Evolutionary conservation across 2,888 invertebrate species (phyloP).

Genomic region (Scaptomyza tumidula): DNA sequence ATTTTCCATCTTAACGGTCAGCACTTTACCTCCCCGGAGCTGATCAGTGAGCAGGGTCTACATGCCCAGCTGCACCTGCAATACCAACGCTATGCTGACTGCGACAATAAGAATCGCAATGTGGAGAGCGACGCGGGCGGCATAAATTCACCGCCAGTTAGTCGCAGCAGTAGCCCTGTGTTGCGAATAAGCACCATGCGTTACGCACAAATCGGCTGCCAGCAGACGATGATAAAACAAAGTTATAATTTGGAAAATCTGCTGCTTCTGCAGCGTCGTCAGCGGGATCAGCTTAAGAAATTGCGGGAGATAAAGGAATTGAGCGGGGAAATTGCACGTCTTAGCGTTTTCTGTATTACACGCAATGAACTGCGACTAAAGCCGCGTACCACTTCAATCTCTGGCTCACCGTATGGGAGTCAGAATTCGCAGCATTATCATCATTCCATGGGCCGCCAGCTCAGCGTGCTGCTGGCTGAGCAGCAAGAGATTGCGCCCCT

Average conservation of each 20-base stretch:
- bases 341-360: slow-evolving; percentile 83
- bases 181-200: slow-evolving; percentile 81
- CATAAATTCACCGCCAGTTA: slow-evolving; percentile 81
- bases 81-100: slow-evolving; percentile 69
- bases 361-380: slow-evolving; percentile 68
- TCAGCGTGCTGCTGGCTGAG: slow-evolving; percentile 81
- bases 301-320: slow-evolving; percentile 87
- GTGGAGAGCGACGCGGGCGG: slow-evolving; percentile 46
- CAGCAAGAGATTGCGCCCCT: slow-evolving; percentile 81
- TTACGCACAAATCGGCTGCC: slow-evolving; percentile 83
- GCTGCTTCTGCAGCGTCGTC: slow-evolving; percentile 88
- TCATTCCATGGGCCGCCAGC: slow-evolving; percentile 82
- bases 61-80: slow-evolving; percentile 72
- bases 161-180: slow-evolving; percentile 80
- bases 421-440: slow-evolving; percentile 59
- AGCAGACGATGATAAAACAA: slow-evolving; percentile 88
- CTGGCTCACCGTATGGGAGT: slow-evolving; percentile 47
- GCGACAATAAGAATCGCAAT: slow-evolving; percentile 42
- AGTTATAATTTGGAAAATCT: slow-evolving; percentile 91
- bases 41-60: slow-evolving; percentile 74
- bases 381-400: slow-evolving; percentile 71
- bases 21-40: slow-evolving; percentile 89
- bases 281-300: slow-evolving; percentile 89
- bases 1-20: slow-evolving; percentile 95
- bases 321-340: slow-evolving; percentile 85